Conservation (phyloP, 1,140 invertebrate genomes). For the Palaemon carinicauda region DNA sequence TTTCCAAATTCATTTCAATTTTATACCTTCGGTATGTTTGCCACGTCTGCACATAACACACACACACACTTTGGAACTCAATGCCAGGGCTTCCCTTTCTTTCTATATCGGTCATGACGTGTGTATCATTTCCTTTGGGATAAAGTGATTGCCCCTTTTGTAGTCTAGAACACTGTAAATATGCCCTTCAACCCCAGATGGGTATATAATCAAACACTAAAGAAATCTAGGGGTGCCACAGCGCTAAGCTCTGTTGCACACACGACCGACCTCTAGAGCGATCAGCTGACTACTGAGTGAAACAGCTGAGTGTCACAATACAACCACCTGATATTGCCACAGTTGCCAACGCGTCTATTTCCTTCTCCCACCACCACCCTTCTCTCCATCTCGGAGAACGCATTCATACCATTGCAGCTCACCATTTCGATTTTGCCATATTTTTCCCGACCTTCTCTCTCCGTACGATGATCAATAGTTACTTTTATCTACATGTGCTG, state of each 20-base stretch:
- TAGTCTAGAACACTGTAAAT: too few species aligned
- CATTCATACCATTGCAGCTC: too few species aligned
- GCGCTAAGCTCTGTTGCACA: not conserved
- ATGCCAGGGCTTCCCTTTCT: not conserved
- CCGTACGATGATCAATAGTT: too few species aligned
- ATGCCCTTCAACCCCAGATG: too few species aligned
- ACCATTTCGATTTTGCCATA: too few species aligned
- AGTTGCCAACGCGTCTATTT: constrained; percentile 31
- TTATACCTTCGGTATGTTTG: constrained; percentile 1
- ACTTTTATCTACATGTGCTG: too few species aligned
- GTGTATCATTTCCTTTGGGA: too few species aligned
- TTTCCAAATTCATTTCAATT: not conserved
- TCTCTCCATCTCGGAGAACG: too few species aligned
- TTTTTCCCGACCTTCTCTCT: too few species aligned
- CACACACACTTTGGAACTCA: not conserved
- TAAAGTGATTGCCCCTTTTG: too few species aligned
- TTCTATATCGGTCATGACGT: too few species aligned
- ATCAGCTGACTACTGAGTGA: constrained; percentile 56
- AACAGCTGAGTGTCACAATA: constrained; percentile 56
- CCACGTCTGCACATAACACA: constrained; percentile 44
- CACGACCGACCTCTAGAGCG: not conserved
- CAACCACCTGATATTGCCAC: constrained; percentile 48
- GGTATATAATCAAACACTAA: not conserved
- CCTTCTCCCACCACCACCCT: too few species aligned
- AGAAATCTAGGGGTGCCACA: not conserved